Conservation (phyloP, 2,113 vertebrate species). For the Picathartes gymnocephalus region DNA sequence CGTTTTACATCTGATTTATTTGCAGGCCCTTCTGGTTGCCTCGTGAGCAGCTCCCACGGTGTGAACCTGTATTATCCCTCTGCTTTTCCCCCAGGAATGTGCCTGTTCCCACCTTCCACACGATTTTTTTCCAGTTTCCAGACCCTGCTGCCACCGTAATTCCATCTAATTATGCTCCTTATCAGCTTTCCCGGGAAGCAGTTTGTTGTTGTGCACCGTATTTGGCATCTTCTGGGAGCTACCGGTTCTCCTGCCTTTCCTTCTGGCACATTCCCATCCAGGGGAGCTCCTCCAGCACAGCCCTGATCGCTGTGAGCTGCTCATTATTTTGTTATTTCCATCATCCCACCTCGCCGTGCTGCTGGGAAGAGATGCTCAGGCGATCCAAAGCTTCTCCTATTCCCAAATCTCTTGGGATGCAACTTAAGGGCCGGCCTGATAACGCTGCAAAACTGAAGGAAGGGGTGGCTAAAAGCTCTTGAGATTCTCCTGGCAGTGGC, state of each 20-base stretch:
- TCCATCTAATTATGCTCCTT: constrained; percentile 49
- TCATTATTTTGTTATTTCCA: constrained; percentile 22
- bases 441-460: background rate
- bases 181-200: constrained; percentile 27
- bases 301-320: constrained; percentile 13
- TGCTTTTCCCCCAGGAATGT: background rate
- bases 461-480: background rate
- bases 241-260: background rate
- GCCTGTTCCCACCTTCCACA: background rate
- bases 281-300: background rate
- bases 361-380: background rate
- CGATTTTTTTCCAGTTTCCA: background rate
- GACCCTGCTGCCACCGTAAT: background rate
- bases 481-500: background rate
- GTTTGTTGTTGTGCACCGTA: constrained; percentile 32
- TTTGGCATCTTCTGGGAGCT: constrained; percentile 45
- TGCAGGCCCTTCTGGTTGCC: background rate
- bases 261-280: background rate
- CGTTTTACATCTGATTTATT: background rate
- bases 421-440: background rate
- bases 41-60: accelerated
- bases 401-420: background rate
- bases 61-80: background rate
- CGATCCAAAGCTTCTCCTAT: background rate
- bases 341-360: background rate